Evolutionary conservation across 1,140 invertebrate genomes (phyloP).

Genomic region (Eriocheir sinensis): DNA sequence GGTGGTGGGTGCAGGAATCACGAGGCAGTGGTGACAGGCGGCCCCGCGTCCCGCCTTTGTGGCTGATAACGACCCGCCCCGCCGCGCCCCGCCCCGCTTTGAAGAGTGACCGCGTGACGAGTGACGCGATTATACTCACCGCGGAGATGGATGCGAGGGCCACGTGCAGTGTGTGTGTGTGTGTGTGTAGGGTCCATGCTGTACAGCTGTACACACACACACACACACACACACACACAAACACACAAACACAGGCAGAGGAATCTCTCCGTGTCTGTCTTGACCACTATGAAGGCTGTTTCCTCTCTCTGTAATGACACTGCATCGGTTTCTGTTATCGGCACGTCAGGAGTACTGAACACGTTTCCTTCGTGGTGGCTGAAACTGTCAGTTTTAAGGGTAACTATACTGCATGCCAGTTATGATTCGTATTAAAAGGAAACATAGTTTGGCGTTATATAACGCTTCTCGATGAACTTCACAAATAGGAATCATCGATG

Average conservation of each 20-base stretch:
- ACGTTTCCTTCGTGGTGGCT: too few relatives aligned
- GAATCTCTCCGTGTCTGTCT: too few relatives aligned
- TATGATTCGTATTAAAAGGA: too few relatives aligned
- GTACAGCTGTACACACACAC: not conserved
- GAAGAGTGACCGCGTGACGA: not conserved
- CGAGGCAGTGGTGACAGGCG: constrained; percentile 5
- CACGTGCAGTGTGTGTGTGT: constrained; percentile 9
- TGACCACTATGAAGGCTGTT: too few relatives aligned
- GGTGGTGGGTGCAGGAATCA: not conserved
- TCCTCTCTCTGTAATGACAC: too few relatives aligned
- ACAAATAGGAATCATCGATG: too few relatives aligned
- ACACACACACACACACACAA: constrained; percentile 34
- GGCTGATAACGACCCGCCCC: not conserved
- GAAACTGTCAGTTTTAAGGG: too few relatives aligned
- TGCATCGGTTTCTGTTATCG: too few relatives aligned
- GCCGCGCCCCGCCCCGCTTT: not conserved
- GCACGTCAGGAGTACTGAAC: too few relatives aligned
- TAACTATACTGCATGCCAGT: too few relatives aligned
- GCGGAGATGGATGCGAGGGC: not conserved
- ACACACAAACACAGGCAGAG: not conserved
- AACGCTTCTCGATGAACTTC: too few relatives aligned
- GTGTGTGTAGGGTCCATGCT: not conserved
- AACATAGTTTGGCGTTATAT: too few relatives aligned
- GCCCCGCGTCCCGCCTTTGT: not conserved
- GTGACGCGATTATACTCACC: not conserved